Base-by-base conservation (phyloP, 2,113 vertebrate genomes). In the Nothoprocta perdicaria region DNA sequence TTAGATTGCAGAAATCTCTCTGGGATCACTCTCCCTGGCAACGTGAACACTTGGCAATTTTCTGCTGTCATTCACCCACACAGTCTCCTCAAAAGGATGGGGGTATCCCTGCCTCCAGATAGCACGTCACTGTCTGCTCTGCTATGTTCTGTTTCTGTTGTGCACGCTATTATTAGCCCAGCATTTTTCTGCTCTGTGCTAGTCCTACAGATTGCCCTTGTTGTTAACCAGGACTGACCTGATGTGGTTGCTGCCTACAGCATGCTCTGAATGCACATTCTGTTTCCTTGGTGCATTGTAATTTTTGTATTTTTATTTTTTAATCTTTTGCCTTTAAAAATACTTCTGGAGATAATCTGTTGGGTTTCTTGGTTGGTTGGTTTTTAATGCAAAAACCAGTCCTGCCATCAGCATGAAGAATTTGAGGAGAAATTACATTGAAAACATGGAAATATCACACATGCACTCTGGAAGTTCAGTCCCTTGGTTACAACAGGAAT, bases 31-130 rank as follows among this genome's bases (percentile, higher is more conserved):
- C 58, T 91, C 68, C 80, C 88, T 78, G 61, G 93, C 93, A 94
- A 93, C 15, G 2, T 62, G 21, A 76, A n/a, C 13, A 6, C 83
- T 35, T 33, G 50, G 45, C 10, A 43, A 58, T 58, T 87, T 76
- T 48, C 24, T 23, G 27, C 71, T 90, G 68, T 90, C 84, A 71
- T 77, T 95, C 92, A 66, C 84, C 89, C 72, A 65, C 33, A 9
- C 69, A 76, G 43, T 38, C 31, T 93, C 62, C 52, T 35, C 72
- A 57, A 50, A n/a, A 50, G 77, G 86, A 83, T 62, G 94, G 95
- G 95, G 95, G 33, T 94, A 94, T 93, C 92, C 94, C 94, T 94
- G 78, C 85, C 92, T 93, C n/a, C 94, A 89, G 19, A 78, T 33
- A 62, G 61, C 76, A 3, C 14, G 14, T 24, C 83, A 57, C 93